Evolutionary conservation across 2,797 vertebrate genomes (phyloP), one percentile per base, ranked within the genome.

Genomic region (Orientallactaga sibirica): DNA sequence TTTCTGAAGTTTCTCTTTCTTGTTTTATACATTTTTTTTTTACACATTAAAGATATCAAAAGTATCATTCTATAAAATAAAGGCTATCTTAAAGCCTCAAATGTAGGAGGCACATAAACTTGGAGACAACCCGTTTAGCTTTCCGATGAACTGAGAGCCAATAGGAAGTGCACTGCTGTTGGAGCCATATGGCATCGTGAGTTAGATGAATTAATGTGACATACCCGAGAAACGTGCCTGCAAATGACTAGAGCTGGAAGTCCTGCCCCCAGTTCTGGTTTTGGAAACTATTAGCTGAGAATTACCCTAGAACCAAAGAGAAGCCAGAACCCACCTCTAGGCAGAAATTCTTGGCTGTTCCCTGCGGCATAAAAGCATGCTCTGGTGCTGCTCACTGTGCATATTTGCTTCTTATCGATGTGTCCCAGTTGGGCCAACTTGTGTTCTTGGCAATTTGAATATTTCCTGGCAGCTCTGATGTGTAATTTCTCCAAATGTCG

Each of bases 401-500:
- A 66, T 79, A 74, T 86, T 87, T 76, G 79, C 82, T 52, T 19
- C 29, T 33, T 74, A 24, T 25, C 20, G 52, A 81, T 93, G 71
- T 48, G 87, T 93, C 92, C 87, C 91, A 43, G 24, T 75, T 93
- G 91, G 48, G 68, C 37, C 87, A 94, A 33, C 90, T 90, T 92
- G 67, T 91, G 62, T 83, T 92, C 88, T 74, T 92, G 73, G 79
- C 79, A 92, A 58, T 94, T 77, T 86, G 88, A 90, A 66, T 80
- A 41, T 33, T 81, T 81, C 52, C 95, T 95, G 96, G 94, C 88
- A 94, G 82, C 88, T 92, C 83, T n/a, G 73, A 90, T 90, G 94
- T 95, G 20, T 88, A 33, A 95, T 94, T 97, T 91, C 78, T 96
- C 96, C 90, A 92, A 92, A 91, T 62, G 87, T 75, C 0, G 0